Conservation (phyloP, 2,888 invertebrate genomes). For the Nephrotoma appendiculata region DNA sequence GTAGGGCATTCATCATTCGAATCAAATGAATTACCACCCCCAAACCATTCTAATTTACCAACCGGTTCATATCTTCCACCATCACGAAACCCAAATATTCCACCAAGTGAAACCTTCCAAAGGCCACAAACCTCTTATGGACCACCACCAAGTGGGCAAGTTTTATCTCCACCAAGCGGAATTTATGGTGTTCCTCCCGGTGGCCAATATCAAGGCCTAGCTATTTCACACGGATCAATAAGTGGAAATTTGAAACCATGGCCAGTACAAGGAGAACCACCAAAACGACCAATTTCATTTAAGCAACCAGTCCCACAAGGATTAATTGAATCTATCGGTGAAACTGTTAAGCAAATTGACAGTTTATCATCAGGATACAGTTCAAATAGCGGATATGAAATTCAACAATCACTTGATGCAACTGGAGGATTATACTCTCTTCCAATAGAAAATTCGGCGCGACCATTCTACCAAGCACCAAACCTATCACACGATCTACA, state of each 20-base stretch:
- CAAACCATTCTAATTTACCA: not conserved
- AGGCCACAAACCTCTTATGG: slow-evolving; percentile 20
- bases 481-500: slow-evolving; percentile 15
- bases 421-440: slow-evolving; percentile 18
- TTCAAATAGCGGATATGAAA: slow-evolving; percentile 24
- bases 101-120: slow-evolving; percentile 28
- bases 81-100: not conserved
- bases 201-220: slow-evolving; percentile 29
- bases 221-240: slow-evolving; percentile 23
- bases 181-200: slow-evolving; percentile 45
- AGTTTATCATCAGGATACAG: slow-evolving; percentile 22
- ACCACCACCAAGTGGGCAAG: slow-evolving; percentile 39
- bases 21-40: not conserved
- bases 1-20: not conserved
- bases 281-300: slow-evolving; percentile 50
- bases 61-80: not conserved
- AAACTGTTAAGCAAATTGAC: slow-evolving; percentile 47
- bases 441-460: slow-evolving; percentile 16
- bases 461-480: slow-evolving; percentile 22
- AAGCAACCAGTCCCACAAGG: slow-evolving; percentile 60
- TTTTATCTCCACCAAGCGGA: slow-evolving; percentile 40
- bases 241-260: slow-evolving; percentile 22
- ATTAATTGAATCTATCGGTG: slow-evolving; percentile 48
- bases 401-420: slow-evolving; percentile 36
- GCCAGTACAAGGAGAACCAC: slow-evolving; percentile 19